Evolutionary conservation across 2,888 invertebrate genomes (phyloP), one percentile per base, ranked within the genome.

Genomic region (Perizoma flavofasciatum): DNA sequence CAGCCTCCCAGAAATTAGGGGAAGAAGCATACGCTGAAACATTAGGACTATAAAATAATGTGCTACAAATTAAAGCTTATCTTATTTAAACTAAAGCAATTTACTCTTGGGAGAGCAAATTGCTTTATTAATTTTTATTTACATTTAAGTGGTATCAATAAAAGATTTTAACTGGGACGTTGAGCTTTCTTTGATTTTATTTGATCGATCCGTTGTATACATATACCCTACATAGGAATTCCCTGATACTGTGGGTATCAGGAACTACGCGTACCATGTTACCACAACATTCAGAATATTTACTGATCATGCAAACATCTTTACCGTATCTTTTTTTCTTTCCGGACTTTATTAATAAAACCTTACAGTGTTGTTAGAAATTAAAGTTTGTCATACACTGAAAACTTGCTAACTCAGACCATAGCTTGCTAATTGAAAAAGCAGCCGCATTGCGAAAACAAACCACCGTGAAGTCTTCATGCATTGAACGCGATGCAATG

Each of bases 1-100:
- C 83, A 84, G 78, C 84, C 82, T 87, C 86, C 83, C 69, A 77
- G 70, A 75, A 74, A 78, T 82, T 82, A 81, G 80, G 81, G 79
- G 81, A 83, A 76, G 68, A 61, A 50, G 65, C 53, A 44, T 62
- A 61, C 59, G 66, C 61, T 59, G 34, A 37, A 34, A 32, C 22
- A 56, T 46, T 48, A 59, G n/a, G 34, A 52, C 37, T 50, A 37
- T 48, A 39, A 49, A 49, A n/a, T n/a, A 41, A 10, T 10, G n/a
- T 41, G 49, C 45, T 45, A 49, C 48, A 44, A 53, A 49, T 52
- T 49, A 53, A 48, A 40, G 22, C 44, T 48, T 49, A 59, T 49
- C 40, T 40, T 43, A 33, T 58, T 53, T 22, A 22, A 22, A 37
- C 7, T 35, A 32, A 52, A 52, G 10, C 43, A 48, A 43, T 52